These are phyloP conservation scores for Poecile montanus DNA, from an alignment of 2,797 vertebrate species.

Conservation along the genomic window DNA sequence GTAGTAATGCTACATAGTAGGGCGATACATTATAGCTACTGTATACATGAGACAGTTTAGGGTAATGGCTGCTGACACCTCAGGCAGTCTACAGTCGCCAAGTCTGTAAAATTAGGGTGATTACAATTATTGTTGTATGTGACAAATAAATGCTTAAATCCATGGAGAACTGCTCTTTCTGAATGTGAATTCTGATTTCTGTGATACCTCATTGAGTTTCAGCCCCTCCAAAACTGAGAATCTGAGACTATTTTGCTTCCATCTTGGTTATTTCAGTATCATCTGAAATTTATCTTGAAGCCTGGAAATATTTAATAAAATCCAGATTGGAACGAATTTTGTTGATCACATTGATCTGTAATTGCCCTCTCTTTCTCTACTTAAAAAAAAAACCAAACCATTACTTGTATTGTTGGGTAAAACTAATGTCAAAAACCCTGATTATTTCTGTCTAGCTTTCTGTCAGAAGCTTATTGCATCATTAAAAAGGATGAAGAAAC, in stretches of 20 bases:
- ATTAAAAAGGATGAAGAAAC: background rate
- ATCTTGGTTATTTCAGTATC: background rate
- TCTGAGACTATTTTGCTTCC: background rate
- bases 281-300: background rate
- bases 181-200: background rate
- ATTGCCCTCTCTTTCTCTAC: background rate
- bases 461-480: background rate
- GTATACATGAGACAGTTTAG: background rate
- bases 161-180: background rate
- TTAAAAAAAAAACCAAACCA: background rate
- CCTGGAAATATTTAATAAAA: background rate
- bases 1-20: background rate
- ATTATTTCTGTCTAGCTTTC: background rate
- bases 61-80: background rate
- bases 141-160: background rate
- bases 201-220: background rate
- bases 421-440: background rate
- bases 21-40: background rate
- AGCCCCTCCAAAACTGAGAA: too few relatives aligned
- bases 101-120: background rate
- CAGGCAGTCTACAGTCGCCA: background rate
- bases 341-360: background rate
- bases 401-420: background rate
- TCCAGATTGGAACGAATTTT: background rate
- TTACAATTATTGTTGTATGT: background rate